Evolutionary conservation across 2,888 invertebrate genomes (phyloP), one percentile per base, ranked within the genome.

Genomic region (Odontocolon sp.): DNA sequence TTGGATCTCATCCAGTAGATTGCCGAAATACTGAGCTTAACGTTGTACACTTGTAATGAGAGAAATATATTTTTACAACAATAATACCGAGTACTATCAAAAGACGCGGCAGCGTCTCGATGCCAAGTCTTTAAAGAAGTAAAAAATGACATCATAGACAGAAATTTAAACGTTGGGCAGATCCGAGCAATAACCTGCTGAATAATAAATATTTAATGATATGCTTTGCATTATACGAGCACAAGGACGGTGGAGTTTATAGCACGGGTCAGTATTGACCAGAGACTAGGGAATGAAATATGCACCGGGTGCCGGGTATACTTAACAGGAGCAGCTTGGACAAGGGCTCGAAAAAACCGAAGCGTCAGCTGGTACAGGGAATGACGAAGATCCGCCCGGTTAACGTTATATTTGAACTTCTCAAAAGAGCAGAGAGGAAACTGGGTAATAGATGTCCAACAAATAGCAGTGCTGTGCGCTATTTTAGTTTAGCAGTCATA

Each of bases 251-350:
- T 18, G 54, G 11, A 21, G 42, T 45, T 26, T 45, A 33, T 72
- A 66, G 72, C 45, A 36, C 11, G 54, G 74, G 47, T 59, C 66
- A 63, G 61, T 74, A 74, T 74, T 74, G 74, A 74, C 74, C 68
- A 74, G 74, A 31, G 18, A 45, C 28, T 45, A 64, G 36, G 56
- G 45, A 59, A 70, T 70, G 18, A 18, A 61, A 69, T 33, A 61
- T 21, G 36, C 26, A 31, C 18, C 26, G 33, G 63, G 47, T 21
- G 47, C 47, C 47, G 23, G 9, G 18, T 9, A 8, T n/a, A 31
- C 14, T 8, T 11, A 31, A 42, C 42, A 31, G 11, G 21, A n/a
- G 31, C 31, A 21, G 11, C 18, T 45, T 31, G 28, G 2, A 45
- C 18, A 31, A 8, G 45, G n/a, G 18, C 42, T 42, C 11, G 59